Percentiles rank a stretch among this genome's conserved stretches.
phyloP scores from a whole-genome alignment of 2,888 invertebrate species.

The Spialia ferax region DNA sequence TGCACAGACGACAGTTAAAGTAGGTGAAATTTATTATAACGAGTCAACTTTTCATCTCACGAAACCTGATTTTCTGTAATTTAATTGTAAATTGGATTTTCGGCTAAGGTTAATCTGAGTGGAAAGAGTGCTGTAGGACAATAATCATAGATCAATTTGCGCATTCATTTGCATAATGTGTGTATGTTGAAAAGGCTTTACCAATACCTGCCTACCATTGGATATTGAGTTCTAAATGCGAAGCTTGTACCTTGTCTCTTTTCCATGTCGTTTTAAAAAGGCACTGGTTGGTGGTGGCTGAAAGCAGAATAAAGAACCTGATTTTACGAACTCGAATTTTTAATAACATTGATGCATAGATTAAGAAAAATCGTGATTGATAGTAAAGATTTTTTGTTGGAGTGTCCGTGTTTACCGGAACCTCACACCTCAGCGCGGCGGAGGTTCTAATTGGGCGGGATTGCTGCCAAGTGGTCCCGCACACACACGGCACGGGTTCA shows the following conservation, averaged over 20 bases:
- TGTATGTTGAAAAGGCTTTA: conserved; percentile 1
- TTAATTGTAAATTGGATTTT: conserved; percentile 19
- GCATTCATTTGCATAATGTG: conserved; percentile 33
- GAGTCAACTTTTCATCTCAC: neutral
- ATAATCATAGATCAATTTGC: conserved; percentile 6
- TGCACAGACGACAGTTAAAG: neutral
- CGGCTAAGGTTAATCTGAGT: neutral
- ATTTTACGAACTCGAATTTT: too few relatives aligned
- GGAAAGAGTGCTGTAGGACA: conserved; percentile 13
- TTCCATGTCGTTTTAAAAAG: too few relatives aligned
- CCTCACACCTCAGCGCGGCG: conserved; percentile 10
- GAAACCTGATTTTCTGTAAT: conserved; percentile 21
- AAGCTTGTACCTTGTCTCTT: too few relatives aligned
- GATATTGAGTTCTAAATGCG: too few relatives aligned
- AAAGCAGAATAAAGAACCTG: too few relatives aligned
- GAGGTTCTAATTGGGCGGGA: conserved; percentile 38
- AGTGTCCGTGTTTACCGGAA: neutral
- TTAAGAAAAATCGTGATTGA: too few relatives aligned
- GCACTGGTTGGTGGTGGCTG: too few relatives aligned
- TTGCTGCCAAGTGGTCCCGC: conserved; percentile 41
- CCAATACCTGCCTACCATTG: too few relatives aligned
- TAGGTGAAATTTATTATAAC: conserved; percentile 10
- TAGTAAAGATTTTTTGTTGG: neutral
- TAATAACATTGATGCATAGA: neutral
- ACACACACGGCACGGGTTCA: conserved; percentile 36